Conservation (phyloP, 2,888 invertebrate genomes). For the Theodoxus fluviatilis region DNA sequence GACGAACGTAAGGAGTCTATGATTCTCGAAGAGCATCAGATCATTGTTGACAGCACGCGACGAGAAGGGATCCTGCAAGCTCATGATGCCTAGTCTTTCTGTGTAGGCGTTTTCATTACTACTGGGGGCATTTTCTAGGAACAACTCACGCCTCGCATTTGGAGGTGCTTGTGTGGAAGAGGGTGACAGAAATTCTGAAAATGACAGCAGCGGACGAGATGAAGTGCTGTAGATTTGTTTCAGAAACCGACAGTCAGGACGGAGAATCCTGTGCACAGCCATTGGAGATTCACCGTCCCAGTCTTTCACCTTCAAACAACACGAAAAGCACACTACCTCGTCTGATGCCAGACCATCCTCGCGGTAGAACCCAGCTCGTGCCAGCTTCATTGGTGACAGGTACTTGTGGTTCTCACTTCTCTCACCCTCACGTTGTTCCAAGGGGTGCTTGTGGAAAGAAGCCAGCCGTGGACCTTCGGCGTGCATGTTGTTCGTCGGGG, state of each 20-base stretch:
- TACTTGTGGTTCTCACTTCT: neutral
- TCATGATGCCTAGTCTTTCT: no score
- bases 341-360: neutral
- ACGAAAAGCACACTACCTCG: neutral
- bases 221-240: no score
- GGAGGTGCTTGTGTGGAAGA: no score
- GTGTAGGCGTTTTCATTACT: no score
- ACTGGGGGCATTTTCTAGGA: no score
- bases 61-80: no score
- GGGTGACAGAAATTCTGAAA: no score
- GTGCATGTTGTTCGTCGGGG: neutral
- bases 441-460: neutral
- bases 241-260: neutral
- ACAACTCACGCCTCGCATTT: no score
- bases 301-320: neutral
- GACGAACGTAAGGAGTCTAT: neutral
- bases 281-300: neutral
- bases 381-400: neutral
- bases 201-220: no score
- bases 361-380: slow-evolving; percentile 7
- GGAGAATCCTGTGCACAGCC: slow-evolving; percentile 10
- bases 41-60: no score
- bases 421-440: neutral
- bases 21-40: slow-evolving; percentile 8
- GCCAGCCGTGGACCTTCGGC: neutral